phyloP scores from a whole-genome alignment of 1,140 invertebrate species.

The Parapsyche elsis region DNA sequence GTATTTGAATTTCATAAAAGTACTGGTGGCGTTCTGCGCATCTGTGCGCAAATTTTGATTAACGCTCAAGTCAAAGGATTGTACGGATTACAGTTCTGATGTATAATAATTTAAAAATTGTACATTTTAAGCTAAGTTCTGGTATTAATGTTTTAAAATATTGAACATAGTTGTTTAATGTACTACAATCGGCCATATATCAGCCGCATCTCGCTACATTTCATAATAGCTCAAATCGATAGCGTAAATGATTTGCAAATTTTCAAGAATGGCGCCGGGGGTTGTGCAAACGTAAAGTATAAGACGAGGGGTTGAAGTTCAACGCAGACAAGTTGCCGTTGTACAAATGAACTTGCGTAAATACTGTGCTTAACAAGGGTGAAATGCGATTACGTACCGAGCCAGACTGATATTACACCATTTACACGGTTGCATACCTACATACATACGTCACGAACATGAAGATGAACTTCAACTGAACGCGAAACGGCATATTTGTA shows the following conservation, averaged over 20 bases:
- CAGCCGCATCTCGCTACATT: neutral
- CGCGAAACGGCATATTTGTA: neutral
- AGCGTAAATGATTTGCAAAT: slow-evolving; percentile 42
- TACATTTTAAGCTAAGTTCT: too few relatives aligned
- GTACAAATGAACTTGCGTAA: slow-evolving; percentile 49
- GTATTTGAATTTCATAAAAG: too few relatives aligned
- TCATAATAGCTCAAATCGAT: slow-evolving; percentile 17
- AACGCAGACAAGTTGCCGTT: slow-evolving; percentile 32
- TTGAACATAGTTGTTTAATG: too few relatives aligned
- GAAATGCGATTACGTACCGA: slow-evolving; percentile 43
- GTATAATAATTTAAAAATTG: too few relatives aligned
- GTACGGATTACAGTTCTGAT: too few relatives aligned
- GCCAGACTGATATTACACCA: slow-evolving; percentile 33
- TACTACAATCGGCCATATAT: too few relatives aligned
- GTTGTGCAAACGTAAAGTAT: too few relatives aligned
- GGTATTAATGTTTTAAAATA: too few relatives aligned
- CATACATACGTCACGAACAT: neutral
- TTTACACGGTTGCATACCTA: slow-evolving; percentile 11
- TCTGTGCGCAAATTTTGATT: too few relatives aligned
- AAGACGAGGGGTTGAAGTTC: neutral
- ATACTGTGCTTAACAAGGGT: slow-evolving; percentile 50
- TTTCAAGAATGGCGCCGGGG: neutral
- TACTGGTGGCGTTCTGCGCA: too few relatives aligned
- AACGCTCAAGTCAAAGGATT: too few relatives aligned
- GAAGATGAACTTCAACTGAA: neutral